Evolutionary conservation across 2,797 vertebrate genomes (phyloP), one percentile per base, ranked within the genome.

Genomic region (Taenioides sp.): DNA sequence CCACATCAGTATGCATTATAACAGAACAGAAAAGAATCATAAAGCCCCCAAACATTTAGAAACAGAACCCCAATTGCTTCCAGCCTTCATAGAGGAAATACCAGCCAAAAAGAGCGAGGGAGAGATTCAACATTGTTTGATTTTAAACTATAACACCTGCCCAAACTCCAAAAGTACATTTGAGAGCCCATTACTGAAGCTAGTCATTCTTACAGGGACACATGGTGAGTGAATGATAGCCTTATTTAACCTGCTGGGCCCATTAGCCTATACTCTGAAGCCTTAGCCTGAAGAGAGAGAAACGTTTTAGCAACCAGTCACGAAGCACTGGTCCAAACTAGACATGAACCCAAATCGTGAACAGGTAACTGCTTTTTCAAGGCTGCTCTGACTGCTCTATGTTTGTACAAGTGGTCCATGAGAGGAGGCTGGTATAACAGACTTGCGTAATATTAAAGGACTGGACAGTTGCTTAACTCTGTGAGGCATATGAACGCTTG

Each of bases 81-180:
- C 90, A 93, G 88, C 80, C 88, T 91, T 84, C 17, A 80, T 82
- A 83, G 73, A 82, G 87, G 88, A 93, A 93, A 92, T 92, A 75
- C 85, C 89, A 87, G 84, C 90, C 76, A 60, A 67, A 60, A 80
- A 80, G 82, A 79, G 80, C 90, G 90, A 83, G 80, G 80, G 83
- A 79, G 80, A 91, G 90, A 83, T 84, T 90, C 80, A 57, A 80
- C 69, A 67, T 89, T 83, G 88, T 80, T 80, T 71, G 68, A 70
- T 60, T 85, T 88, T 93, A 91, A 93, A 86, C 85, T 89, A 79
- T 91, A 93, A 89, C 92, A 93, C 87, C 87, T 92, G 91, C 81
- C 73, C 73, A 55, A 63, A 71, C 70, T 68, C 49, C 4, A 50
- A 76, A 78, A 70, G 70, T 55, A 1, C 5, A 72, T 77, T 47